Evolutionary conservation across 2,113 vertebrate species (phyloP).

Genomic region (human (Homo sapiens)): DNA sequence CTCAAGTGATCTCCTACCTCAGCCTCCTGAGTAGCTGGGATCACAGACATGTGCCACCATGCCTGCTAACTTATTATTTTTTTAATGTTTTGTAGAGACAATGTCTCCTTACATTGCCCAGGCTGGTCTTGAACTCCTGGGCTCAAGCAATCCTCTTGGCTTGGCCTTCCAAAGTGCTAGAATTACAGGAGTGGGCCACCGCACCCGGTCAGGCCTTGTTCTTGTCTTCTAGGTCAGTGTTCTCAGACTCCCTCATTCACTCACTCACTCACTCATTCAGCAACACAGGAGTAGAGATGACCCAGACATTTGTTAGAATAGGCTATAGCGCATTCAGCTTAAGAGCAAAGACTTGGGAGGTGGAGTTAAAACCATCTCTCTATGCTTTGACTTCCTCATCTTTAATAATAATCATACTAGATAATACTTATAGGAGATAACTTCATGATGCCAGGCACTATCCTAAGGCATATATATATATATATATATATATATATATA

Average conservation of each 20-base stretch:
- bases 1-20: too few species aligned
- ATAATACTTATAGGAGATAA: background rate
- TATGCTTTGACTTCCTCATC: background rate
- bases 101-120: too few species aligned
- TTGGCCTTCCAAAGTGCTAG: too few species aligned
- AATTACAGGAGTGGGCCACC: too few species aligned
- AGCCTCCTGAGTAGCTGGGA: too few species aligned
- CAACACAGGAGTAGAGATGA: background rate
- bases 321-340: background rate
- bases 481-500: too few species aligned
- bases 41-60: too few species aligned
- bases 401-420: background rate
- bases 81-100: too few species aligned
- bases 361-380: background rate
- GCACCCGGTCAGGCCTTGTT: background rate
- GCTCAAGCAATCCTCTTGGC: too few species aligned
- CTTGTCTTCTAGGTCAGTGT: background rate
- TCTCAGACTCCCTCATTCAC: background rate
- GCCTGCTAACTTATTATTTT: too few species aligned
- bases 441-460: background rate
- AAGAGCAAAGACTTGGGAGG: background rate
- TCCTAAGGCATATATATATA: background rate
- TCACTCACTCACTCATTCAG: background rate
- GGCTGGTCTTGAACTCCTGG: too few species aligned
- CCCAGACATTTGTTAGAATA: fast-evolving